These are phyloP conservation scores for Yasuhikotakia modesta DNA, from an alignment of 2,797 vertebrate species.

Conservation along the genomic window DNA sequence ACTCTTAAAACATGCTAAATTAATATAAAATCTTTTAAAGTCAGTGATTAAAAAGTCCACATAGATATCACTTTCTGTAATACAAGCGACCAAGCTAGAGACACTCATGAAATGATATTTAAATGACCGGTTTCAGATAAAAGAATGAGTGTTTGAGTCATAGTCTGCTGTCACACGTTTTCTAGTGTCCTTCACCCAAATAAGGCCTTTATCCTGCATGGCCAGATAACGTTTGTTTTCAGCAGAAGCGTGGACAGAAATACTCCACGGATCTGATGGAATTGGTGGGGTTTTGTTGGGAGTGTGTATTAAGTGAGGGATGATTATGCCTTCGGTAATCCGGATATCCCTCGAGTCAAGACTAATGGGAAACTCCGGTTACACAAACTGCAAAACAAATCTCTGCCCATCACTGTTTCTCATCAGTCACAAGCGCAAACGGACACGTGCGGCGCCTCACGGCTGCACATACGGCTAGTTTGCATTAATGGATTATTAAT, in stretches of 20 bases:
- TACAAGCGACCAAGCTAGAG: neutral
- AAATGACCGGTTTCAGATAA: too few species aligned
- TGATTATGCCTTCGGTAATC: slow-evolving; percentile 22
- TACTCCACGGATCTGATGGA: slow-evolving; percentile 4
- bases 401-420: slow-evolving; percentile 24
- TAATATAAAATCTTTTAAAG: neutral
- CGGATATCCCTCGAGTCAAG: slow-evolving; percentile 12
- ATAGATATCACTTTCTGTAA: neutral
- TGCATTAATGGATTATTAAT: slow-evolving; percentile 42
- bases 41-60: neutral
- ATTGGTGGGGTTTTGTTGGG: slow-evolving; percentile 16
- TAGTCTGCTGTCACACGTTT: neutral
- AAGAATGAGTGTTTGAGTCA: neutral
- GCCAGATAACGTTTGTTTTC: slow-evolving; percentile 13
- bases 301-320: slow-evolving; percentile 13
- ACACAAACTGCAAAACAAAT: slow-evolving; percentile 23
- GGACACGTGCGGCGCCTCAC: neutral
- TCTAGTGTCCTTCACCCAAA: slow-evolving; percentile 10
- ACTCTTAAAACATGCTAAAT: neutral
- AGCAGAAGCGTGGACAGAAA: neutral
- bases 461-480: slow-evolving; percentile 5
- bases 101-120: neutral
- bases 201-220: slow-evolving; percentile 10
- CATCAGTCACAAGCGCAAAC: slow-evolving; percentile 17
- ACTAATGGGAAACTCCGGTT: slow-evolving; percentile 35